Evolutionary conservation across 2,113 vertebrate genomes (phyloP).

Genomic region (Chloropsis cyanopogon): DNA sequence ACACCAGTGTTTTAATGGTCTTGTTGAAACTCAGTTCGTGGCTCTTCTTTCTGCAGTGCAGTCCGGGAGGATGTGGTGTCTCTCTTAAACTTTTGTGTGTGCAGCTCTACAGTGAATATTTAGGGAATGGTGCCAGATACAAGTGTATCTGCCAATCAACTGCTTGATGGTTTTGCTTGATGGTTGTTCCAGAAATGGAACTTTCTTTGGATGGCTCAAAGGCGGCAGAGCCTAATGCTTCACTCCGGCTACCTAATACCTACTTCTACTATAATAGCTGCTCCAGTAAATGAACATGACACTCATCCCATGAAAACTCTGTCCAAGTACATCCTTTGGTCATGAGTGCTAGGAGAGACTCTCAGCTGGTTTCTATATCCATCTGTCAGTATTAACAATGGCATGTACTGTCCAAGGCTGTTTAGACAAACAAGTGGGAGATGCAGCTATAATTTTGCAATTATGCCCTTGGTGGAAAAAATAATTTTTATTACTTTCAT

Average conservation of each 20-base stretch:
- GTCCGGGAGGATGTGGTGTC: background rate
- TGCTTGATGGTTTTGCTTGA: background rate
- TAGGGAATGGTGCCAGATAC: background rate
- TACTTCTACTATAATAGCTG: background rate
- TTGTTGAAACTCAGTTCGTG: background rate
- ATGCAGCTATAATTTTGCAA: accelerated
- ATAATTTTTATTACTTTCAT: background rate
- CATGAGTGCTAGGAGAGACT: background rate
- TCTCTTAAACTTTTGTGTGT: background rate
- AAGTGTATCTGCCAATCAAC: background rate
- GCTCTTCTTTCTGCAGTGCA: background rate
- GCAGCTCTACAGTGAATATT: background rate
- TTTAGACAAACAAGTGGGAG: background rate
- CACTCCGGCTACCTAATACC: background rate
- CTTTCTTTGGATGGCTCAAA: background rate
- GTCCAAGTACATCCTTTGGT: background rate
- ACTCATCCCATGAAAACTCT: background rate
- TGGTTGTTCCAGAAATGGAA: background rate
- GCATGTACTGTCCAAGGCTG: background rate
- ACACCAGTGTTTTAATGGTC: background rate
- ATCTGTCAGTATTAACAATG: background rate
- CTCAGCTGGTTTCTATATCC: background rate
- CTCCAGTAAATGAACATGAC: background rate
- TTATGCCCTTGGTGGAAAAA: background rate
- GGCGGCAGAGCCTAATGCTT: background rate